phyloP scores from a whole-genome alignment of 2,797 vertebrate species.

The Neosilurus hyrtlii region DNA sequence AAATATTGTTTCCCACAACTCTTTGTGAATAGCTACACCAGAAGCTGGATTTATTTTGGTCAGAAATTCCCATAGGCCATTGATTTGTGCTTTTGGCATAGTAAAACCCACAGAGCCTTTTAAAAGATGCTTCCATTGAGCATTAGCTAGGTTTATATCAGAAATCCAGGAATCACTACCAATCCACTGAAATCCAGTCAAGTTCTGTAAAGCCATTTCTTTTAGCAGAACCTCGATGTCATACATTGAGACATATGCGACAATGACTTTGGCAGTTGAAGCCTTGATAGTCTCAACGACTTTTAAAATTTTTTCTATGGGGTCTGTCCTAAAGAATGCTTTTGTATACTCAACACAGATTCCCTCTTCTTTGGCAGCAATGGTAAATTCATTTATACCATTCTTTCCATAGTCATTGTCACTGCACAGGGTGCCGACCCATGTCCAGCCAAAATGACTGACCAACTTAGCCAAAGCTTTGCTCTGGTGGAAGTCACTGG shows the following conservation, averaged over 20 bases:
- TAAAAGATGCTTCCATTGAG: slow-evolving; percentile 52
- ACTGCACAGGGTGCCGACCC: slow-evolving; percentile 70
- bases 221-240: slow-evolving; percentile 65
- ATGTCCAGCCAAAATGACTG: slow-evolving; percentile 72
- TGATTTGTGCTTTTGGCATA: slow-evolving; percentile 63
- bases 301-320: slow-evolving; percentile 50
- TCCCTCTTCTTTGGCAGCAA: slow-evolving; percentile 59
- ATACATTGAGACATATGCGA: slow-evolving; percentile 59
- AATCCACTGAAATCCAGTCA: slow-evolving; percentile 68
- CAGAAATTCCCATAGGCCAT: slow-evolving; percentile 66
- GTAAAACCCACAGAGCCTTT: slow-evolving; percentile 66
- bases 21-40: slow-evolving; percentile 30
- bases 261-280: slow-evolving; percentile 59
- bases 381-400: slow-evolving; percentile 65
- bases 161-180: slow-evolving; percentile 66
- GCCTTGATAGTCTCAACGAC: slow-evolving; percentile 45
- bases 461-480: slow-evolving; percentile 60
- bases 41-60: slow-evolving; percentile 55
- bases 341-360: slow-evolving; percentile 69
- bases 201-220: slow-evolving; percentile 59
- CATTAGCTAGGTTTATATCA: slow-evolving; percentile 55
- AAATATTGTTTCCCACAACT: slow-evolving; percentile 52
- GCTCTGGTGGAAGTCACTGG: slow-evolving; percentile 69
- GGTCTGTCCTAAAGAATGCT: slow-evolving; percentile 58
- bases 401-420: slow-evolving; percentile 68